These are phyloP conservation scores for Chloroclystis v-ata DNA, from an alignment of 2,888 invertebrate species.

Conservation along the genomic window DNA sequence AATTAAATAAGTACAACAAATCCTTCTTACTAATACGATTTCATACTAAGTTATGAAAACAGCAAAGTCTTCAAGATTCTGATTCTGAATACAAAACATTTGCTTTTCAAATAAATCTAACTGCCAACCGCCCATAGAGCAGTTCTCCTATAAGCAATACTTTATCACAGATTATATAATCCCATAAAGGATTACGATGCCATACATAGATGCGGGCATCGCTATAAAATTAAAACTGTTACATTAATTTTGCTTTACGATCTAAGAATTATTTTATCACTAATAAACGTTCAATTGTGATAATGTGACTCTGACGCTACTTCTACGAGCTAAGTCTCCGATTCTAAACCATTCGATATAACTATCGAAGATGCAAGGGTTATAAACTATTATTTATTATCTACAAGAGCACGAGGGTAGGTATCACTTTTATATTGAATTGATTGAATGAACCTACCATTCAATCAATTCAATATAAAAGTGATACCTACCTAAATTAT, in stretches of 20 bases:
- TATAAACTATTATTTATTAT: too few relatives aligned
- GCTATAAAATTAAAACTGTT: constrained; percentile 57
- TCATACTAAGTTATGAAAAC: too few relatives aligned
- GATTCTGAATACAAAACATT: constrained; percentile 1
- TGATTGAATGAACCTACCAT: too few relatives aligned
- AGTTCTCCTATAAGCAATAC: constrained; percentile 11
- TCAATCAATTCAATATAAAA: too few relatives aligned
- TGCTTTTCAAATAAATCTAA: constrained; percentile 8
- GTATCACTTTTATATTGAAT: too few relatives aligned
- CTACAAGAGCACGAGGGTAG: too few relatives aligned
- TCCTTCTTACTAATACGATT: too few relatives aligned
- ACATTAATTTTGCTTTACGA: constrained; percentile 58
- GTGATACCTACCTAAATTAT: too few relatives aligned
- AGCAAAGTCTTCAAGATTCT: neutral
- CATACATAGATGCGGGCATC: constrained; percentile 49
- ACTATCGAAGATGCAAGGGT: neutral
- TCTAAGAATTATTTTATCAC: constrained; percentile 55
- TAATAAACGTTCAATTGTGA: constrained; percentile 51
- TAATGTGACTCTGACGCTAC: constrained; percentile 15
- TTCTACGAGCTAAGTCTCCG: neutral
- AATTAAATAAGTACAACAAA: constrained; percentile 1
- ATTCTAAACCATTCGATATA: neutral
- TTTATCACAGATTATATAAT: constrained; percentile 28
- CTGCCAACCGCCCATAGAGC: constrained; percentile 12
- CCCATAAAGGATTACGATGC: constrained; percentile 35